Evolutionary conservation across 2,797 vertebrate genomes (phyloP).

Genomic region (Halcyon leucocephala): DNA sequence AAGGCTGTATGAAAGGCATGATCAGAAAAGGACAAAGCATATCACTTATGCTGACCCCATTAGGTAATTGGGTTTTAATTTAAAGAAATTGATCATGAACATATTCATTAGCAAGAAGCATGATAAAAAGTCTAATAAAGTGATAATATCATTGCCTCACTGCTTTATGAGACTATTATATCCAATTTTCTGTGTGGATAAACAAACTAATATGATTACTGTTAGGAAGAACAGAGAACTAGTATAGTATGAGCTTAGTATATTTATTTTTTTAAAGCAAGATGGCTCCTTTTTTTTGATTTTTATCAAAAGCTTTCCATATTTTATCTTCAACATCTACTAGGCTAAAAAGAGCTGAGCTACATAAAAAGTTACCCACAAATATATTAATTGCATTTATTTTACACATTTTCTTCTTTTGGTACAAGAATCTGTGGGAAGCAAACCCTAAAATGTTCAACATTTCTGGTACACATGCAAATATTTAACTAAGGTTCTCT

Average conservation of each 20-base stretch:
- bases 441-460: not conserved
- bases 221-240: slow-evolving; percentile 17
- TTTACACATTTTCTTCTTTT: not conserved
- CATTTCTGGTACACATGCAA: not conserved
- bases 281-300: slow-evolving; percentile 8
- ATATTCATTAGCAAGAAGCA: slow-evolving; percentile 1
- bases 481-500: not conserved
- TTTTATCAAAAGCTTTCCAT: not conserved
- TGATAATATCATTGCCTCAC: slow-evolving; percentile 46
- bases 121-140: slow-evolving; percentile 43
- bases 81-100: not conserved
- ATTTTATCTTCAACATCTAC: not conserved
- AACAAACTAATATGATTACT: slow-evolving; percentile 51
- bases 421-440: not conserved
- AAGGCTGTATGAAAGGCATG: not conserved
- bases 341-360: not conserved
- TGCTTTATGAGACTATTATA: slow-evolving; percentile 43
- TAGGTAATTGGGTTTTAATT: slow-evolving; percentile 26
- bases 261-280: not conserved
- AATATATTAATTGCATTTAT: not conserved
- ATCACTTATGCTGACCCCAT: not conserved
- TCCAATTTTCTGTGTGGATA: slow-evolving; percentile 42
- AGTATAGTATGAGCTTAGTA: not conserved
- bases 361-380: not conserved
- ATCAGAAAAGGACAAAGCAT: slow-evolving; percentile 8